phyloP scores from a whole-genome alignment of 1,140 invertebrate genomes.

The Pseudobourletiella spinata region DNA sequence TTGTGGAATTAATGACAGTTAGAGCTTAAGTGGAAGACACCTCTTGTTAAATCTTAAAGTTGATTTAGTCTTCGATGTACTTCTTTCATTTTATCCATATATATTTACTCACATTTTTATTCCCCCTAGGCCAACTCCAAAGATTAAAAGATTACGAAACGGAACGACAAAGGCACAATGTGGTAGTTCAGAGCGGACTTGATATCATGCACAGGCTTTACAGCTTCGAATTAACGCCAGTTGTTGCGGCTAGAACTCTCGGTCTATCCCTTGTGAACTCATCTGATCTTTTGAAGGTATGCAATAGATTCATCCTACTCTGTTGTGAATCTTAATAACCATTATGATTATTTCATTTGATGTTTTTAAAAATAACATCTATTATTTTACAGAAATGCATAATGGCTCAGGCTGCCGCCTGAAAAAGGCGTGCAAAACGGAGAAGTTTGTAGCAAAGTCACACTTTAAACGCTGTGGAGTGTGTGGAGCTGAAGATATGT shows the following conservation, averaged over 20 bases:
- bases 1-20: too few relatives aligned
- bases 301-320: too few relatives aligned
- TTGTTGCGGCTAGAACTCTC: conserved; percentile 71
- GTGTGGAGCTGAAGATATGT: too few relatives aligned
- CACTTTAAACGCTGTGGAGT: too few relatives aligned
- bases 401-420: conserved; percentile 23
- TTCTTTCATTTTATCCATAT: too few relatives aligned
- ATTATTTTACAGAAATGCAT: conserved; percentile 21
- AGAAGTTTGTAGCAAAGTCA: too few relatives aligned
- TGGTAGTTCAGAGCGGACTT: conserved; percentile 77
- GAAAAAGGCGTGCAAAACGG: background rate
- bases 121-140: conserved; percentile 48
- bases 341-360: too few relatives aligned
- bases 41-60: too few relatives aligned
- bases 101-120: conserved; percentile 29
- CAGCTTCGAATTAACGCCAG: conserved; percentile 59
- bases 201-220: conserved; percentile 84
- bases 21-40: too few relatives aligned
- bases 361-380: background rate
- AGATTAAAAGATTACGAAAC: conserved; percentile 80
- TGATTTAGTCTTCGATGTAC: too few relatives aligned
- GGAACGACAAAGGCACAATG: conserved; percentile 68
- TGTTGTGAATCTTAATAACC: too few relatives aligned
- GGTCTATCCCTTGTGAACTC: conserved; percentile 77
- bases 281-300: conserved; percentile 66